Base-by-base conservation (phyloP, 2,113 vertebrate genomes). In the Ranitomeya variabilis region DNA sequence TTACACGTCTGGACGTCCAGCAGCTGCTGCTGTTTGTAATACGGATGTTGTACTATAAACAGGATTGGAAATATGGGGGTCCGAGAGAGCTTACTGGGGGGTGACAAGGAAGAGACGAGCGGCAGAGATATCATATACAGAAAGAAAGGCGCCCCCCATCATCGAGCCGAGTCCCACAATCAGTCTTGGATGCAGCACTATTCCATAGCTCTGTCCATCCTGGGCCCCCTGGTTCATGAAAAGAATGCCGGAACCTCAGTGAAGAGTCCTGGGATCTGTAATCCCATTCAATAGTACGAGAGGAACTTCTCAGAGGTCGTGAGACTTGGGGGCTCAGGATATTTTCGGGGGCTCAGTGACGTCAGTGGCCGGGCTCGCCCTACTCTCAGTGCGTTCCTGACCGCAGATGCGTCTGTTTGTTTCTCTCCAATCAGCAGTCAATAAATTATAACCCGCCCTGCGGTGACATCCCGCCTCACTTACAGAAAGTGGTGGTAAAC, bases 341-440 rank as follows among this genome's bases (percentile, higher is more conserved):
- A 31, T 31, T 31, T 31, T 31, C 26, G 26, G 26, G 26, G 26
- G 26, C 26, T 31, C 26, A 31, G n/a, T n/a, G n/a, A n/a, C n/a
- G n/a, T n/a, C n/a, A n/a, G 13, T 21, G 9, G 12, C 74, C 1
- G 18, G 45, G 45, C 51, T 77, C 13, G 5, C 13, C 21, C 18
- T 78, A 9, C 19, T 19, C 11, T 19, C 2, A 13, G 52, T 18
- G 13, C 51, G 54, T 13, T 54, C 19, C 51, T 11, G 11, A 81
- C 71, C 66, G 80, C 57, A 81, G 57, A 85, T 54, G 37, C 19
- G 52, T 73, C 26, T 80, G 18, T 80, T 87, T 87, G 55, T 80
- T 10, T 60, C 37, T 55, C 4, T 31, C 6, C 6, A 6, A 83
- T 83, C 21, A 21, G 51, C 67, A 60, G 74, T 62, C 64, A 66